Conservation (phyloP, 2,797 vertebrate species). For the Remorina albescens region DNA sequence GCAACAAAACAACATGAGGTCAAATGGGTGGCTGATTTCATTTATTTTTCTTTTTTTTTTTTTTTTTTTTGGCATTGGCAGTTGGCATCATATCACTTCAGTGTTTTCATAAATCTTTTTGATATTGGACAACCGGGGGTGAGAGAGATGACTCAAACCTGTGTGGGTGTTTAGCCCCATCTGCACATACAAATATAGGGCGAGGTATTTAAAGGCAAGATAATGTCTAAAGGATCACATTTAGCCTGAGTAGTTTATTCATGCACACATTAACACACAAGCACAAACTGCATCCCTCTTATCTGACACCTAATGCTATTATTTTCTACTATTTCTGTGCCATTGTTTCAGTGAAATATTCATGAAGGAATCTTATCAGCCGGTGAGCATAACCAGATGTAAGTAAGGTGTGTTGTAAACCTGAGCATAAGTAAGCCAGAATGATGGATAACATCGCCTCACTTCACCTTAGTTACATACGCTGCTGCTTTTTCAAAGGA, state of each 20-base stretch:
- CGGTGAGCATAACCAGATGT: constrained; percentile 7
- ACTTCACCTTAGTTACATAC: constrained; percentile 40
- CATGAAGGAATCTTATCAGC: not conserved
- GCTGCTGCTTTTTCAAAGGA: constrained; percentile 25
- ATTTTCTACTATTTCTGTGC: not conserved
- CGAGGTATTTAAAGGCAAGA: constrained; percentile 13
- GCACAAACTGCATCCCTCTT: constrained; percentile 5
- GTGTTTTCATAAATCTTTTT: constrained; percentile 48
- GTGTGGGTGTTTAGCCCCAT: constrained; percentile 40
- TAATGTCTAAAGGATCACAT: constrained; percentile 20
- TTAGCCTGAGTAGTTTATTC: constrained; percentile 19
- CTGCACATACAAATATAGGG: constrained; percentile 32
- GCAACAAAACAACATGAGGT: constrained; percentile 34
- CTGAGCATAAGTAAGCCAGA: constrained; percentile 1
- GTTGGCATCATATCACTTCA: constrained; percentile 36
- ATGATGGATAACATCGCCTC: constrained; percentile 19
- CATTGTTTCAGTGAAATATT: not conserved
- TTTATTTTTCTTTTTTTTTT: not conserved
- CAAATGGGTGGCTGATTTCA: constrained; percentile 17
- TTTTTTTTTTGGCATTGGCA: constrained; percentile 8
- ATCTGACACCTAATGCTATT: constrained; percentile 8
- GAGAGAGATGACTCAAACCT: constrained; percentile 42
- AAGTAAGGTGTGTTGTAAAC: constrained; percentile 9
- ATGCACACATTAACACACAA: constrained; percentile 8
- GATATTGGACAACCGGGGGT: constrained; percentile 41